A percentile compares a stretch with the other conserved stretches of the same genome.
These are phyloP conservation scores for Myocastor coypus DNA, from an alignment of 2,113 vertebrate species.

Conservation along the genomic window DNA sequence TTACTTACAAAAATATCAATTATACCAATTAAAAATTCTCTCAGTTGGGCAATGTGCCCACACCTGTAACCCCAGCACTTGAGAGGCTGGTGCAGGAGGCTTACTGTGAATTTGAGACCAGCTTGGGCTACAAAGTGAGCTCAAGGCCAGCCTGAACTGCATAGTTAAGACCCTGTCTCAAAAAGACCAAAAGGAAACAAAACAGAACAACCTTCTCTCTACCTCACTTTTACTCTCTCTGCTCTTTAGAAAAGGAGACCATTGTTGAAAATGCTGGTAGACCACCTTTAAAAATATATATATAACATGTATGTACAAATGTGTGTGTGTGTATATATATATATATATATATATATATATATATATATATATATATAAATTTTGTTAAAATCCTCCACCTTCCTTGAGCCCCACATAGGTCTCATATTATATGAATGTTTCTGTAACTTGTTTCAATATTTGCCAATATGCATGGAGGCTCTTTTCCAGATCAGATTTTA, in stretches of 20 bases:
- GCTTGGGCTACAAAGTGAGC: too few species aligned
- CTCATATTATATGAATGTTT: background rate
- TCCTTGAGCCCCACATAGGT: background rate
- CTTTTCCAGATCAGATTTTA: background rate
- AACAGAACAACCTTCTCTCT: background rate
- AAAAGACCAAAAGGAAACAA: too few species aligned
- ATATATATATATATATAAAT: background rate
- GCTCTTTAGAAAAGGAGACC: background rate
- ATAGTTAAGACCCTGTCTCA: too few species aligned
- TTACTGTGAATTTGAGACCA: too few species aligned
- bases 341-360: background rate
- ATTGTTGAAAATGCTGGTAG: background rate
- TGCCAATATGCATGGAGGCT: background rate
- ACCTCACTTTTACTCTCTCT: background rate
- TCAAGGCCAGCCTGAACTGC: too few species aligned
- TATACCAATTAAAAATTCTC: constrained; percentile 44
- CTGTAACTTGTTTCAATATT: constrained; percentile 50
- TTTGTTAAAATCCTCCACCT: background rate
- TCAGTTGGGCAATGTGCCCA: too few species aligned
- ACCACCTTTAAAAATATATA: background rate
- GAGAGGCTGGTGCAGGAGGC: too few species aligned
- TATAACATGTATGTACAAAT: background rate
- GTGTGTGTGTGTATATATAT: too few species aligned
- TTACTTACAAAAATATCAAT: constrained; percentile 46
- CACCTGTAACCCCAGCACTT: too few species aligned